Evolutionary conservation across 2,888 invertebrate species (phyloP), one percentile per base, ranked within the genome.

Genomic region (Megamerina dolium): DNA sequence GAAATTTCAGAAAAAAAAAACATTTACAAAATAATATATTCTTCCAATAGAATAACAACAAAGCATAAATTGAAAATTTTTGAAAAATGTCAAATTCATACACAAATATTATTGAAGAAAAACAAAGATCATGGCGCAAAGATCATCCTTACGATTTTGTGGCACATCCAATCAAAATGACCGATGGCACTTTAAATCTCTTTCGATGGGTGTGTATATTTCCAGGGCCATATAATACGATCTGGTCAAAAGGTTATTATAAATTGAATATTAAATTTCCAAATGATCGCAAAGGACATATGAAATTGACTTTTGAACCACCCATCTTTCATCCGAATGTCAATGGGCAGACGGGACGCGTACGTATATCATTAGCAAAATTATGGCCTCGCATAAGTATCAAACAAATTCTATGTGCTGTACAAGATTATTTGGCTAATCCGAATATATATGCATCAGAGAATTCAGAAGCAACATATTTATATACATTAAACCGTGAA

Each of bases 321-420:
- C 1, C 31, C 2, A 44, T 51, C 5, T 52, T 51, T 10, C 52
- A 52, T 41, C 52, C 52, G 17, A 52, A 52, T 40, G 44, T 52
- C 19, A 3, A 16, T 8, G 0, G 5, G 12, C 3, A 1, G 1
- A 5, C n/a, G 2, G 52, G 47, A 12, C 31, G 6, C n/a, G 23
- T 45, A 6, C 45, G 47, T 34, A 47, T 49, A 3, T 10, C 18
- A 26, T 20, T 52, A 16, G 5, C 2, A 0, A 1, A 2, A 1
- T 2, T 16, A 4, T 52, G 52, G 52, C 41, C 45, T 1, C 5
- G 31, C 0, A 36, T 40, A 9, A 8, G 45, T 9, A 33, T 52
- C 2, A 49, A 48, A 23, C 49, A 52, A 17, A 23, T 52, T 1
- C 20, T 52, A 8, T 42, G 41, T 5, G 21, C 34, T 2, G 9